A percentile compares a stretch with the other conserved stretches of the same genome.
Conservation (phyloP, 2,888 invertebrate species). For the Athalia circularis region DNA sequence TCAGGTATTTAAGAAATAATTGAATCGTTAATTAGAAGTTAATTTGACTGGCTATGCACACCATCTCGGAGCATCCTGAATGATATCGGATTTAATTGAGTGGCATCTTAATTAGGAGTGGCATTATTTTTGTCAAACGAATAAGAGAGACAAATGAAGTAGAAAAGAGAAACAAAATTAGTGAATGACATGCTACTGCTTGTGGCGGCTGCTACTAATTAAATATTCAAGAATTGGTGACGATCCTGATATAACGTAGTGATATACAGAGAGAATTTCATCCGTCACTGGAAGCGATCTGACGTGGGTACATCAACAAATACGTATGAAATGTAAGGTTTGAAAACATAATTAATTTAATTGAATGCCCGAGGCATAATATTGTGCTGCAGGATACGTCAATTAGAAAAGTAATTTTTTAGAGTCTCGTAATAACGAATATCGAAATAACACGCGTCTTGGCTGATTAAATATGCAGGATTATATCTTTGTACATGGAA, state of each 20-base stretch:
- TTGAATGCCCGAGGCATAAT: neutral
- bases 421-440: neutral
- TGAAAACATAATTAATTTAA: constrained; percentile 40
- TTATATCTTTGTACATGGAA: neutral
- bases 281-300: constrained; percentile 1
- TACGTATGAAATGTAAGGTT: constrained; percentile 4
- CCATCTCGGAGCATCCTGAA: neutral
- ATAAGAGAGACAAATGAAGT: no score
- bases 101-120: constrained; percentile 39
- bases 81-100: constrained; percentile 26
- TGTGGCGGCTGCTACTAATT: constrained; percentile 16
- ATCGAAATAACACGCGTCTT: constrained; percentile 32
- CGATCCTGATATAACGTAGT: neutral
- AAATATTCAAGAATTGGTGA: constrained; percentile 37
- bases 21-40: constrained; percentile 40
- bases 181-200: constrained; percentile 25
- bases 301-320: neutral
- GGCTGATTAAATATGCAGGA: constrained; percentile 37
- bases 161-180: constrained; percentile 11
- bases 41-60: constrained; percentile 34
- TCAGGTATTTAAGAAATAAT: constrained; percentile 33
- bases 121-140: neutral
- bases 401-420: constrained; percentile 35
- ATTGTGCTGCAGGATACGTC: neutral
- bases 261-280: constrained; percentile 2